Base-by-base conservation (phyloP, 1,140 invertebrate genomes). In the Euborellia annulipes region DNA sequence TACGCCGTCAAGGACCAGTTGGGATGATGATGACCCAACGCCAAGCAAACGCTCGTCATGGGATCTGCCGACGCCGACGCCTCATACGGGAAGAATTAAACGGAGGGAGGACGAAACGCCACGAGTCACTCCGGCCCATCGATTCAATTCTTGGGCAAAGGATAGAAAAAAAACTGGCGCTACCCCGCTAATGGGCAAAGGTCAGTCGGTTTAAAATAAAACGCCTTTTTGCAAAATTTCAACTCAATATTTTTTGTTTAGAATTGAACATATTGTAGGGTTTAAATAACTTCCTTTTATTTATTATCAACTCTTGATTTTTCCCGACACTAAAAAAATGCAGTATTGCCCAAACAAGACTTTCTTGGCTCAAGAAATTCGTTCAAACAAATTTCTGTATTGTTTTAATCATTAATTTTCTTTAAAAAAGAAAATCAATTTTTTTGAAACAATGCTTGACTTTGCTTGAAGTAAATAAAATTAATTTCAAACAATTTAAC, bases 61-160 rank as follows among this genome's bases (percentile, higher is more conserved):
- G 90, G 93, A 97, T 65, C 76, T 87, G 57, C 89, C 90, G 0
- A 94, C 91, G 1, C 91, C 91, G 0, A 68, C 70, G 50, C 59
- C 72, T 2, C 65, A 70, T 42, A 67, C 64, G 32, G 58, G 54
- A 18, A 4, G 23, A 27, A 27, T 27, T 21, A 41, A 42, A 16
- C 46, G 50, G 11, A 66, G 67, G 47, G 73, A 76, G 58, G 80
- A 82, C 48, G 72, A 77, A 42, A 79, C 79, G 20, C 71, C 76
- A 2, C 65, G 79, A 51, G 72, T 78, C 14, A 93, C 91, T 22
- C 91, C 87, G 2, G 78, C 84, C 0, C 87, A 92, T 61, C 19
- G 85, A 58, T 83, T 78, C 54, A 86, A 86, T 61, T 55, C 72
- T 2, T 91, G 87, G 87, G 71, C 68, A 36, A 78, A 70, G 62